Evolutionary conservation across 2,888 invertebrate genomes (phyloP).

Genomic region (Abrostola tripartita): DNA sequence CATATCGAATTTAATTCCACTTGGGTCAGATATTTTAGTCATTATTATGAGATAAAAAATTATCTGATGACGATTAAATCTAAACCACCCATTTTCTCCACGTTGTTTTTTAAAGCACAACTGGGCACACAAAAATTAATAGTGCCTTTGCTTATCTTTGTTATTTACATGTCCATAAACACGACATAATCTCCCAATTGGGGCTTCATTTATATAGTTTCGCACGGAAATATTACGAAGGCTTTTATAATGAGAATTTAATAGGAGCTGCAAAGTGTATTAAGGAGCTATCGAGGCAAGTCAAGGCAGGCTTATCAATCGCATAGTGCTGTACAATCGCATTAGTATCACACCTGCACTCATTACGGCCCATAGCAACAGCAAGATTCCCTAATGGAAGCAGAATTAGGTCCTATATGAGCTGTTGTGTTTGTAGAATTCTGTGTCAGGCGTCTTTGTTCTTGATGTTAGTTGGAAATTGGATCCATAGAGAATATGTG

Average conservation of each 20-base stretch:
- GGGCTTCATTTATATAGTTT: neutral
- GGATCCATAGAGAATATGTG: neutral
- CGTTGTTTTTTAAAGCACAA: too few species aligned
- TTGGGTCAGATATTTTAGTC: too few species aligned
- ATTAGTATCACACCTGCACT: constrained; percentile 49
- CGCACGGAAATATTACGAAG: neutral
- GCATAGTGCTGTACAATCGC: constrained; percentile 47
- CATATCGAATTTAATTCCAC: too few species aligned
- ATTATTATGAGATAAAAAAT: too few species aligned
- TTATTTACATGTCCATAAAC: neutral
- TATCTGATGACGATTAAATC: too few species aligned
- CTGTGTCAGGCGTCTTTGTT: too few species aligned
- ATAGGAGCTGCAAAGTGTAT: constrained; percentile 37
- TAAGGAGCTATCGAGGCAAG: constrained; percentile 34
- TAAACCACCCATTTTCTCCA: too few species aligned
- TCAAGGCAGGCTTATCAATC: constrained; percentile 28
- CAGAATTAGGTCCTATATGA: constrained; percentile 17
- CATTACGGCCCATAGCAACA: constrained; percentile 35
- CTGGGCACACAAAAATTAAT: too few species aligned
- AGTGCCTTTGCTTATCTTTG: too few species aligned
- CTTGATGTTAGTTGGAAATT: too few species aligned
- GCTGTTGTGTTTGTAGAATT: neutral
- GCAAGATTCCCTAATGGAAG: constrained; percentile 25
- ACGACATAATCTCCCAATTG: neutral
- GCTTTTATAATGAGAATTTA: constrained; percentile 14